Percentiles rank a stretch among this genome's conserved stretches.
phyloP scores from a whole-genome alignment of 2,797 vertebrate genomes.

The Euthynnus affinis region DNA sequence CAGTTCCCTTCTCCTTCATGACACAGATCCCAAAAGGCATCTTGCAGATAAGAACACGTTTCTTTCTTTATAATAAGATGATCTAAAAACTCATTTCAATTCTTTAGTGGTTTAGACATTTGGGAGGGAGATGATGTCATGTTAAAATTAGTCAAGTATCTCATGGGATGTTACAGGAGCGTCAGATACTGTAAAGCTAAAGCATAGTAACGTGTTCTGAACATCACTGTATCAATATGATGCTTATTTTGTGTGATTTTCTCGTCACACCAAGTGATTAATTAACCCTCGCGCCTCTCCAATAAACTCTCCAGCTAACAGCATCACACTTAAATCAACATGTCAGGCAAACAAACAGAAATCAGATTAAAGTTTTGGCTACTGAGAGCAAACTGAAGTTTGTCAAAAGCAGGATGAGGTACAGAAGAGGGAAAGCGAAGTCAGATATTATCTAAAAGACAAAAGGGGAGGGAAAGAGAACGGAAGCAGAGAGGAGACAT shows the following conservation, averaged over 20 bases:
- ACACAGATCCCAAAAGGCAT: slow-evolving; percentile 48
- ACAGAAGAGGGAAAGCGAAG: neutral
- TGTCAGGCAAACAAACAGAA: slow-evolving; percentile 12
- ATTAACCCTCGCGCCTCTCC: neutral
- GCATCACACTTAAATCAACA: slow-evolving; percentile 14
- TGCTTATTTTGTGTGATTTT: too few species aligned
- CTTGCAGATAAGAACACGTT: slow-evolving; percentile 7
- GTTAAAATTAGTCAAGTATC: neutral
- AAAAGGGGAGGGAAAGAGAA: neutral
- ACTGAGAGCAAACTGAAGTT: slow-evolving; percentile 7
- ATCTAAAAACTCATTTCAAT: neutral
- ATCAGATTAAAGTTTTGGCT: slow-evolving; percentile 18
- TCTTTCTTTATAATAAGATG: slow-evolving; percentile 15
- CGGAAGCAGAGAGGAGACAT: slow-evolving; percentile 15
- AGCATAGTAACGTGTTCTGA: neutral
- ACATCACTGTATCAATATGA: neutral
- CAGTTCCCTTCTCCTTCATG: slow-evolving; percentile 23
- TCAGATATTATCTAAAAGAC: slow-evolving; percentile 1
- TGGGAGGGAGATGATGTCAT: neutral
- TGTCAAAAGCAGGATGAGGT: neutral
- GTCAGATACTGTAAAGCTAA: neutral
- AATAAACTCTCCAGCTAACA: too few species aligned
- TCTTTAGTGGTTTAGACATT: neutral
- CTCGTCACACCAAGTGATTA: too few species aligned
- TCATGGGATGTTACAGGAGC: neutral